These are phyloP conservation scores for Rallus crepitans DNA, from an alignment of 2,797 vertebrate genomes.

Conservation along the genomic window DNA sequence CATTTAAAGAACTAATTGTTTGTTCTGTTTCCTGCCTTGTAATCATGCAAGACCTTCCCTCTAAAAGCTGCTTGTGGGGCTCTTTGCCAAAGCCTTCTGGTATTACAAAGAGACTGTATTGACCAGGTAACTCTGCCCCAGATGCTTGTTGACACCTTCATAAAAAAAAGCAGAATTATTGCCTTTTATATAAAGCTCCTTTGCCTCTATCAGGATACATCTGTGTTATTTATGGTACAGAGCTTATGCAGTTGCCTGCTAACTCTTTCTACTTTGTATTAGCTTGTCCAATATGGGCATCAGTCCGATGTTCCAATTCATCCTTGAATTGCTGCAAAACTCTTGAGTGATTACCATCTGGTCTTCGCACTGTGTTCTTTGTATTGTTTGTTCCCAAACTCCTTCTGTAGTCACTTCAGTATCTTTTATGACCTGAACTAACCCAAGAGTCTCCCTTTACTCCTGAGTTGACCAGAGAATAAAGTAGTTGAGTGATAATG, in stretches of 20 bases:
- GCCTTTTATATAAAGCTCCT: neutral
- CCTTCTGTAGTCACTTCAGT: neutral
- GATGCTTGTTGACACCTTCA: neutral
- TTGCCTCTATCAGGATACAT: neutral
- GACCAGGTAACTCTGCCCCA: neutral
- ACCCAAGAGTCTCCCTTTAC: neutral
- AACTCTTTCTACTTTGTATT: neutral
- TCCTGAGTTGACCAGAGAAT: neutral
- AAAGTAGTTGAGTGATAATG: neutral
- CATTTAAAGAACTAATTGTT: neutral
- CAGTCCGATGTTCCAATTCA: neutral
- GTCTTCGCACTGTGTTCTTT: constrained; percentile 20
- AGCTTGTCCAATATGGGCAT: neutral
- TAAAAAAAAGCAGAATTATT: neutral
- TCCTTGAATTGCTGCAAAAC: constrained; percentile 48
- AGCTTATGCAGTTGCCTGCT: neutral
- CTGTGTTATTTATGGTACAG: neutral
- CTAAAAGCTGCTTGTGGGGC: neutral
- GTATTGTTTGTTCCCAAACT: neutral
- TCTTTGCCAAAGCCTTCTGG: neutral
- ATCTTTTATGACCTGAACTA: neutral
- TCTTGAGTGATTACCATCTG: constrained; percentile 57
- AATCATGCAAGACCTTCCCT: neutral
- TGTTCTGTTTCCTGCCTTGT: neutral
- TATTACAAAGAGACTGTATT: neutral